Evolutionary conservation across 64 coral and sea anemone species (phyloP), one percentile per base, ranked within the genome.

Genomic region (Montipora sp.): DNA sequence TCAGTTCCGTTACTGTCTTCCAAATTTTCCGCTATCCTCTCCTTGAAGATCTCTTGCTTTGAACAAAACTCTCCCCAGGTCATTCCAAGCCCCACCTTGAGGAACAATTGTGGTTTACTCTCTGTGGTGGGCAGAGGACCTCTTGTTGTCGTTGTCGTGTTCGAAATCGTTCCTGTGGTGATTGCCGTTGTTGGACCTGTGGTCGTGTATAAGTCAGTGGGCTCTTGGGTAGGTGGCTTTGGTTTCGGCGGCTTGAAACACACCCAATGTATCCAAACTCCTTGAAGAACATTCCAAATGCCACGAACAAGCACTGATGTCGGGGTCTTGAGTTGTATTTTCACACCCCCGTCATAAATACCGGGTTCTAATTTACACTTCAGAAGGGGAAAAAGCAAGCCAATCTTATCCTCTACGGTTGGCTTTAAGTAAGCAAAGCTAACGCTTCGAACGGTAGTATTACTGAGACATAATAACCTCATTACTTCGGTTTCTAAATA

Each of bases 51-150:
- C 5, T 83, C 78, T 36, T 83, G 72, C 69, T 90, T 94, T 5
- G 83, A 45, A 69, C 95, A 97, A 65, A 94, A 94, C 75, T 97
- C 87, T 46, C 79, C 59, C 95, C 95, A 97, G 0, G 95, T 94
- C 78, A 97, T 87, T 24, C 78, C 95, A 13, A 97, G 90, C 47
- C 84, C 88, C 36, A 97, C 48, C 68, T 93, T 77, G 46, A 89
- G 36, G 69, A 88, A 97, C 1, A 94, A 20, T 24, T 66, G 59
- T 3, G 83, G 75, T 57, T 84, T 78, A 20, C 14, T 71, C 5
- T 21, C 48, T 59, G 67, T 27, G 8, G 82, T 48, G 27, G 84
- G 75, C 0, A 85, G 65, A n/a, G 43, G 65, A 5, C 4, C 24
- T 71, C 60, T 61, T 1, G 53, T 57, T 12, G 84, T 93, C 18